Evolutionary conservation across 2,113 vertebrate genomes (phyloP).

Genomic region (Symphodus melops): DNA sequence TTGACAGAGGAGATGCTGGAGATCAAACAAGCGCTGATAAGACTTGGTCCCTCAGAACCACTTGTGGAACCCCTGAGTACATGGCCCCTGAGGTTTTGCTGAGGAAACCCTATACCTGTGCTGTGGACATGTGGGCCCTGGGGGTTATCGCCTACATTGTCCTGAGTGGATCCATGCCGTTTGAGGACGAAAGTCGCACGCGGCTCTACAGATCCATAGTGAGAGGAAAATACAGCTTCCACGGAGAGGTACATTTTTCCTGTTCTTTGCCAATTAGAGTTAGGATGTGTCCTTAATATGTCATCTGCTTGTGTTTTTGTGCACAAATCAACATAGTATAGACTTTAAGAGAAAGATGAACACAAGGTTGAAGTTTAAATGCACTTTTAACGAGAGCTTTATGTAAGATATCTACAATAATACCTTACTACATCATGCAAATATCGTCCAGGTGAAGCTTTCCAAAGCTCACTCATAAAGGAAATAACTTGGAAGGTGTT

Average conservation of each 20-base stretch:
- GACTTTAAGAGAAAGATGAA: too few species aligned
- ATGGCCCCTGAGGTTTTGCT: conserved; percentile 77
- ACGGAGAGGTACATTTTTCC: conserved; percentile 64
- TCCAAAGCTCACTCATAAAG: too few species aligned
- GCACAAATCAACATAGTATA: too few species aligned
- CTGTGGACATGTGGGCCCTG: conserved; percentile 79
- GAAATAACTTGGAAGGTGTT: too few species aligned
- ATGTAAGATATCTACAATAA: too few species aligned
- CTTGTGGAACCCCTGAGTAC: conserved; percentile 70
- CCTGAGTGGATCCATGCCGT: conserved; percentile 77
- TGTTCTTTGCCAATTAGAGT: background rate
- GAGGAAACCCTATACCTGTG: conserved; percentile 56
- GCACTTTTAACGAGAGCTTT: too few species aligned
- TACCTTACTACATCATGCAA: too few species aligned
- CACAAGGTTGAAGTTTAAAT: too few species aligned
- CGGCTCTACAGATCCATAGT: conserved; percentile 73
- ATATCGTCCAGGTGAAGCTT: too few species aligned
- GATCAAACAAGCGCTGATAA: background rate
- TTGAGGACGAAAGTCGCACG: conserved; percentile 70
- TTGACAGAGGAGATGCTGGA: background rate
- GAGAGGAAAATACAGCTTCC: conserved; percentile 72
- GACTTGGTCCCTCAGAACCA: conserved; percentile 41
- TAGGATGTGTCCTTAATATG: too few species aligned
- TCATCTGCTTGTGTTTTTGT: too few species aligned
- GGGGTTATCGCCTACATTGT: conserved; percentile 76